Percentiles rank a stretch among this genome's conserved stretches.
These are phyloP conservation scores for Phortica magna DNA, from an alignment of 2,888 invertebrate genomes.

Conservation along the genomic window DNA sequence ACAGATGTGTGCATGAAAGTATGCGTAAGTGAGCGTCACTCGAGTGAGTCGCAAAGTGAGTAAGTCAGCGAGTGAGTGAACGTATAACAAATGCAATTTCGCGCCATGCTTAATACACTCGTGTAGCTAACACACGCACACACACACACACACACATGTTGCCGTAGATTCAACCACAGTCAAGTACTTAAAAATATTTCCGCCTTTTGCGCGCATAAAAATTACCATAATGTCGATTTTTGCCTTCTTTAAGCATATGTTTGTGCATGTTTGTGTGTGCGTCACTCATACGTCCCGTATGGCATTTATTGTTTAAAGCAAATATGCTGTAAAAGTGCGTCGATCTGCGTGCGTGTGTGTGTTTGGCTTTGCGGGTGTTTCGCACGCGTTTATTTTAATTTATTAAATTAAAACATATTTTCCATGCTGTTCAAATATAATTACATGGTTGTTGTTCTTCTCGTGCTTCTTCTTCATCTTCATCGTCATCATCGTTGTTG, in stretches of 20 bases:
- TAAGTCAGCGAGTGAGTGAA: slow-evolving; percentile 20
- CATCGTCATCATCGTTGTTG: not conserved
- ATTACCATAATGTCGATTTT: slow-evolving; percentile 65
- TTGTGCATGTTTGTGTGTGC: slow-evolving; percentile 40
- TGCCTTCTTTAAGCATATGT: slow-evolving; percentile 36
- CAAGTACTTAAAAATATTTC: slow-evolving; percentile 40
- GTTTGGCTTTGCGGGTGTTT: slow-evolving; percentile 10
- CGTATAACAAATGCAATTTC: slow-evolving; percentile 57
- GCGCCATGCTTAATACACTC: slow-evolving; percentile 34
- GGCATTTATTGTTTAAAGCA: slow-evolving; percentile 44
- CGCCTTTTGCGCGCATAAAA: slow-evolving; percentile 56
- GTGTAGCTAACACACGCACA: slow-evolving; percentile 25
- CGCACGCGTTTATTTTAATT: slow-evolving; percentile 59
- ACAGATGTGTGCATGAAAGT: not conserved
- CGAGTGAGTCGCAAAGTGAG: not conserved
- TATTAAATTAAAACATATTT: slow-evolving; percentile 68
- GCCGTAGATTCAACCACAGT: slow-evolving; percentile 20
- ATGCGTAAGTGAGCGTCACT: not conserved
- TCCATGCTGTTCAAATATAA: slow-evolving; percentile 65
- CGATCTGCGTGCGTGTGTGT: slow-evolving; percentile 23
- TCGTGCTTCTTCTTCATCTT: not conserved
- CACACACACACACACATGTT: slow-evolving; percentile 29
- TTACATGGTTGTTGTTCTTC: slow-evolving; percentile 46
- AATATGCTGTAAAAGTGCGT: not conserved
- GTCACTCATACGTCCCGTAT: slow-evolving; percentile 48